Evolutionary conservation across 2,797 vertebrate species (phyloP).

Genomic region (Pseudomugil tenellus): DNA sequence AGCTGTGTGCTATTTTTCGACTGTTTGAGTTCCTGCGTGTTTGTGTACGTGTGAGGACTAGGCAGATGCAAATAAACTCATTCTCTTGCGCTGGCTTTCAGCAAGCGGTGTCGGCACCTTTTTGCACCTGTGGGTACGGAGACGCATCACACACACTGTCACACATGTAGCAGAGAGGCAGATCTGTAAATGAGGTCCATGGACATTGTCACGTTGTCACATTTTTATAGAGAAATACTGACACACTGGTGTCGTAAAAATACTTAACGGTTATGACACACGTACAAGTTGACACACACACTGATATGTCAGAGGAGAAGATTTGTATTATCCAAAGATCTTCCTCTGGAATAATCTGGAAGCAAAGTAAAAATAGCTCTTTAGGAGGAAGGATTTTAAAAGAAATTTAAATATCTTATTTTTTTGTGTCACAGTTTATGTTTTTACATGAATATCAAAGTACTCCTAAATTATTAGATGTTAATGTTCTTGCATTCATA

Average conservation of each 20-base stretch:
- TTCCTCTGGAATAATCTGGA: conserved; percentile 8
- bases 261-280: neutral
- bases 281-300: neutral
- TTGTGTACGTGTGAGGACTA: conserved; percentile 17
- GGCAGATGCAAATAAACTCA: conserved; percentile 47
- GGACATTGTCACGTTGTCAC: neutral
- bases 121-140: conserved; percentile 59
- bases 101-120: conserved; percentile 55
- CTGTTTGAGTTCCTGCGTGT: conserved; percentile 1
- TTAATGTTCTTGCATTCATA: neutral
- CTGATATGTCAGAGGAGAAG: conserved; percentile 17
- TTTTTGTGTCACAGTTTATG: neutral
- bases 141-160: conserved; percentile 25
- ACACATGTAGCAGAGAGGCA: neutral
- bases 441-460: neutral
- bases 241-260: neutral
- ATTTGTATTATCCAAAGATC: conserved; percentile 23
- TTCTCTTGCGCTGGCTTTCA: conserved; percentile 31
- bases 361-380: conserved; percentile 17
- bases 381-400: conserved; percentile 30
- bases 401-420: conserved; percentile 19
- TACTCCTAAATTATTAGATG: neutral
- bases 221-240: neutral
- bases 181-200: neutral
- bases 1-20: conserved; percentile 28